Evolutionary conservation across 2,797 vertebrate genomes (phyloP), one percentile per base, ranked within the genome.

Genomic region (Gymnoscopelus braueri): DNA sequence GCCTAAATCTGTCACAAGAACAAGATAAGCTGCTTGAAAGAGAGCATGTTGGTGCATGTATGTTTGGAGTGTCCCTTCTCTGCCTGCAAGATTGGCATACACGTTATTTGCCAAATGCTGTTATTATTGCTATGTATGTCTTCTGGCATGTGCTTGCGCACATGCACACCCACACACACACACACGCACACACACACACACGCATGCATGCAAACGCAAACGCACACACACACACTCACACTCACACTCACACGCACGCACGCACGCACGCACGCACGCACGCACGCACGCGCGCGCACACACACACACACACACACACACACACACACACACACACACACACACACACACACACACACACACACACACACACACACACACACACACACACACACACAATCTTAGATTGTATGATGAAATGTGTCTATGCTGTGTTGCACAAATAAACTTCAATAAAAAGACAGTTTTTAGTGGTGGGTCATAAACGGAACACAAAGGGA

Each of bases 1-100:
- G 77, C 79, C 81, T 84, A 78, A 81, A 83, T 81, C 78, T 68
- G 80, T 91, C 87, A 90, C 83, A 89, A 89, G 87, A 87, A 69
- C 47, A 70, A 75, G 83, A 89, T 92, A 87, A 92, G 68, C 88
- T 78, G 79, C 84, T 82, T 65, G 29, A 78, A 69, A 23, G 19
- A 54, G 69, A 32, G 55, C 53, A 35, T 44, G 67, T 63, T 68
- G 50, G 69, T 75, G 72, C 77, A 52, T 68, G 12, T 67, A 79
- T 74, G 53, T 44, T 77, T 65, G 75, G 70, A 52, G 79, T 74
- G 77, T 60, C 60, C 53, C 67, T 52, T 63, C 4, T 55, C 51
- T 62, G 71, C 48, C 47, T 55, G 68, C 39, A 76, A 19, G 65
- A 52, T 35, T 49, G 26, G 59, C 14, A 65, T 77, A 63, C 50